phyloP scores from a whole-genome alignment of 2,113 vertebrate species.

The Dendropsophus ebraccatus region DNA sequence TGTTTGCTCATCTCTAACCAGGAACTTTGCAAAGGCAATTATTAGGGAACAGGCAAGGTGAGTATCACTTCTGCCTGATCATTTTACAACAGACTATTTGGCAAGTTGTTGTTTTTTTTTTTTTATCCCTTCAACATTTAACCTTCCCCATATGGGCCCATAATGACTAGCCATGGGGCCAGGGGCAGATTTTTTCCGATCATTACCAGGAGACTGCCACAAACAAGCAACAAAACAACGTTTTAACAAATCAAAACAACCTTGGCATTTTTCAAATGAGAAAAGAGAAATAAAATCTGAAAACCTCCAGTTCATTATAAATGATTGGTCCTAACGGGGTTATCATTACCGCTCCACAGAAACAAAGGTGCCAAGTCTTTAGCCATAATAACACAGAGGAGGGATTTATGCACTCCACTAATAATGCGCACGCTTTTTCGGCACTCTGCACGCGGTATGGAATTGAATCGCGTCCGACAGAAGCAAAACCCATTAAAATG shows the following conservation, averaged over 20 bases:
- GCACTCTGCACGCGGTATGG: background rate
- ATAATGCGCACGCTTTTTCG: slow-evolving; percentile 8
- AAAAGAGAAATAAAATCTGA: background rate
- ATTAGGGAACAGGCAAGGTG: no score
- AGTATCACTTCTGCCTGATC: no score
- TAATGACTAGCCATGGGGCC: background rate
- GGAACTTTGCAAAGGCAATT: no score
- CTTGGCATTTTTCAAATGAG: background rate
- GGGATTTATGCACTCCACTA: slow-evolving; percentile 34
- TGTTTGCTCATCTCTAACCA: no score
- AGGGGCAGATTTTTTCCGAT: background rate
- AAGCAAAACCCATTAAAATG: slow-evolving; percentile 47
- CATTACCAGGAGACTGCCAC: background rate
- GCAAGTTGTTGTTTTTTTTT: background rate
- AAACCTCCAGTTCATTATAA: background rate
- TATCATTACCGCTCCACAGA: background rate
- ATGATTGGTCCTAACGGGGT: background rate
- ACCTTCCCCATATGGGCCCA: background rate
- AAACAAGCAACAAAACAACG: background rate
- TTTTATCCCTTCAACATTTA: background rate
- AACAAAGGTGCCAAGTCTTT: slow-evolving; percentile 22
- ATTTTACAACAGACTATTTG: no score
- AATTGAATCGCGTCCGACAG: slow-evolving; percentile 32
- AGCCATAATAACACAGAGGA: slow-evolving; percentile 2
- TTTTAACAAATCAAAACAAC: background rate